phyloP scores from a whole-genome alignment of 1,140 invertebrate genomes.

The Psilanteris sp. region DNA sequence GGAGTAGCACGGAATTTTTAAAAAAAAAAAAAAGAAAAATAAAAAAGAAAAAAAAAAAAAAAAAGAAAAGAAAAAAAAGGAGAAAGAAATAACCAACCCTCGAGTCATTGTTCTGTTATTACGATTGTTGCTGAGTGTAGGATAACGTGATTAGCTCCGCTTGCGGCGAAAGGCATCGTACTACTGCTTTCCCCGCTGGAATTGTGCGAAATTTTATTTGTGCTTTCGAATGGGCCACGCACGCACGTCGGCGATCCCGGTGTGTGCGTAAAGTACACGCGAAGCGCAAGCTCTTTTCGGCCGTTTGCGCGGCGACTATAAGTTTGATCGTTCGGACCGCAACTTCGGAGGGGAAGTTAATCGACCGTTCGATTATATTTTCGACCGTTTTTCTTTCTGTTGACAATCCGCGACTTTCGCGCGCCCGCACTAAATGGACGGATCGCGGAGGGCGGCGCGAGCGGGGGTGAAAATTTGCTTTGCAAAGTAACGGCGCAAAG shows the following conservation, averaged over 20 bases:
- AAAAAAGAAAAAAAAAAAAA: too few relatives aligned
- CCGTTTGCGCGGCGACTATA: conserved; percentile 10
- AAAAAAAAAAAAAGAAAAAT: too few relatives aligned
- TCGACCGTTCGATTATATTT: too few relatives aligned
- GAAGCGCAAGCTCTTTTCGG: conserved; percentile 4
- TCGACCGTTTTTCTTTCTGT: too few relatives aligned
- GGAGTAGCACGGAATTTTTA: too few relatives aligned
- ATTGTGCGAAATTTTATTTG: conserved; percentile 58
- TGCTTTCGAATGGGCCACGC: conserved; percentile 58
- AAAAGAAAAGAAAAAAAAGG: not conserved
- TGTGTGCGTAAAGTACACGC: conserved; percentile 17
- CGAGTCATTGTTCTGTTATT: conserved; percentile 51
- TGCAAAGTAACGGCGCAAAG: too few relatives aligned
- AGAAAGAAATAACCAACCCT: conserved; percentile 19
- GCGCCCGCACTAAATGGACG: too few relatives aligned
- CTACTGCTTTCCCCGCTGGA: conserved; percentile 47
- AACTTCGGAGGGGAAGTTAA: conserved; percentile 7
- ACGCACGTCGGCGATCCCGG: conserved; percentile 15
- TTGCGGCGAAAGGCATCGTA: conserved; percentile 53
- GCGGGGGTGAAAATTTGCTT: too few relatives aligned
- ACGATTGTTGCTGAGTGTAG: conserved; percentile 27
- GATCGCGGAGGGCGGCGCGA: too few relatives aligned
- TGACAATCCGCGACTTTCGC: too few relatives aligned
- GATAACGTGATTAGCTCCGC: conserved; percentile 40
- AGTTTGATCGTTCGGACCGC: conserved; percentile 7